phyloP scores from a whole-genome alignment of 2,888 invertebrate species.

The Tholera decimalis region DNA sequence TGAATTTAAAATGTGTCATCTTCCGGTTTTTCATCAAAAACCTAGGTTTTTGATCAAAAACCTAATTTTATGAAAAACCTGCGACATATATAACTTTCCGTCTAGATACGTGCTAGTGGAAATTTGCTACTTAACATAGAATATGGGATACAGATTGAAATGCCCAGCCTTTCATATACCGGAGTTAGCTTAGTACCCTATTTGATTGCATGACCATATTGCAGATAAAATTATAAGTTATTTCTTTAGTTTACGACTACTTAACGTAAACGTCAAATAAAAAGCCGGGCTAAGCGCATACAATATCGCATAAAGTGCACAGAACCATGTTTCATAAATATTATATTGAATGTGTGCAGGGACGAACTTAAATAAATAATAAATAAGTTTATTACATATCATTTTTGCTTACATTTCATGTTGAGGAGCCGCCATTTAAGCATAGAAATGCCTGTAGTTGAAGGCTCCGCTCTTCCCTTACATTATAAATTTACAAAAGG shows the following conservation, averaged over 20 bases:
- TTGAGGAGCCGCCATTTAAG: too few relatives aligned
- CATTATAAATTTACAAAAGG: too few relatives aligned
- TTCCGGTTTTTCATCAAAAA: too few relatives aligned
- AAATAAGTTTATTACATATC: background rate
- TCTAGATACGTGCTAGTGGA: background rate
- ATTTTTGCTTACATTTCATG: too few relatives aligned
- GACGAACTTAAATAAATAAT: constrained; percentile 15
- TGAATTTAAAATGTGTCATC: too few relatives aligned
- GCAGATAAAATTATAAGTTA: constrained; percentile 37
- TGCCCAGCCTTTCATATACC: background rate
- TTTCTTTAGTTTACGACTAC: constrained; percentile 35
- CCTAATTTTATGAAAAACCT: too few relatives aligned
- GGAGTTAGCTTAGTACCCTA: constrained; percentile 4
- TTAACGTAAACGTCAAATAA: constrained; percentile 54
- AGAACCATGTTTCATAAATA: constrained; percentile 50
- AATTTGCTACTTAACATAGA: background rate
- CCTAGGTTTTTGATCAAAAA: too few relatives aligned
- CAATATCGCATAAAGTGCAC: constrained; percentile 66
- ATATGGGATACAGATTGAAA: background rate
- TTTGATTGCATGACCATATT: constrained; percentile 2
- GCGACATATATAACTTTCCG: background rate
- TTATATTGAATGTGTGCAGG: constrained; percentile 44
- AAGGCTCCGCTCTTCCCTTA: too few relatives aligned
- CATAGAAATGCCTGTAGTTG: too few relatives aligned
- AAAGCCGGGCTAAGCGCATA: constrained; percentile 40